Base-by-base conservation (phyloP, 53 echinoderm and acorn worm species). In the Apostichopus leukothele region DNA sequence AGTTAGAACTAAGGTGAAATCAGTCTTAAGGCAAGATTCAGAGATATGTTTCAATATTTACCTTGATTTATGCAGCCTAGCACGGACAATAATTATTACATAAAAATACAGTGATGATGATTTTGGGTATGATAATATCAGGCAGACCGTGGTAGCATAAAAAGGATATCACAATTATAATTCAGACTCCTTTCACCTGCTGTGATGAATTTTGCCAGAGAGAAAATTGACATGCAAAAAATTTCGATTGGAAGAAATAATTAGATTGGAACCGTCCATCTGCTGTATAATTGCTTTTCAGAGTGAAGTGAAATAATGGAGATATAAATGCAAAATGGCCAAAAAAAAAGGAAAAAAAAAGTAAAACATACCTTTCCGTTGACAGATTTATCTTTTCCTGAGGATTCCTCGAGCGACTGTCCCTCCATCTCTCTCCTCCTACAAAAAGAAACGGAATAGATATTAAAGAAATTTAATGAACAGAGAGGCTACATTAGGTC, bases 351-450 rank as follows among this genome's bases (percentile, higher is more conserved):
- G 20, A 21, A 71, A 71, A 71, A 19, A 6, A 19, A 19, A 19
- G 71, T 71, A 19, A 87, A 74, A 84, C 78, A 84, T 76, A 95
- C 93, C 67, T 93, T 93, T 90, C 95, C 95, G 89, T 95, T 95
- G 89, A 95, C 93, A 71, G 92, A 88, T 71, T 95, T 95, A 73
- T 95, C 95, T 84, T 92, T 95, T 3, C 94, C 90, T 73, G 94
- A 90, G 85, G 94, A 94, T 23, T 96, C 96, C 89, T 96, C 96
- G 94, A 90, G 94, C 51, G 94, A 87, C 94, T 96, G 96, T 19
- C 94, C 96, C 74, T 96, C 96, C 96, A 96, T 96, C 90, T 96
- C 94, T 92, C 94, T 94, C 93, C 96, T 86, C 96, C 96, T 96
- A 76, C 73, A 89, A 53, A 74, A 5, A 57, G 23, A 81, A 60